phyloP scores from a whole-genome alignment of 2,797 vertebrate genomes.

The Oreonectes daqikongensis region DNA sequence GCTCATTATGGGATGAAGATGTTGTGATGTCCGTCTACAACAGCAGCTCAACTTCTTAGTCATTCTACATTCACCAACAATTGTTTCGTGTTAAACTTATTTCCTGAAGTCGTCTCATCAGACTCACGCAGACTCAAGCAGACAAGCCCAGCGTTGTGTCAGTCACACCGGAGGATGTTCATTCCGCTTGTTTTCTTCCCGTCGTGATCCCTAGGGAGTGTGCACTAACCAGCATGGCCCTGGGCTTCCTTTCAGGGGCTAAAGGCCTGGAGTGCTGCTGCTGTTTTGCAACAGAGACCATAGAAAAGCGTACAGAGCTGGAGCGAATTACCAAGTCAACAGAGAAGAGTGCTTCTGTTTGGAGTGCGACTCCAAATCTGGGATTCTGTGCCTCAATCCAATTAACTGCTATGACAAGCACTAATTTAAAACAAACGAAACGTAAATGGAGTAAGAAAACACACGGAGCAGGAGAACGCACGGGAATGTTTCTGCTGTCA shows the following conservation, averaged over 20 bases:
- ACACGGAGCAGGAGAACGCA: not conserved
- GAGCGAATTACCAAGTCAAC: constrained; percentile 44
- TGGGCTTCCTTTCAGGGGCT: constrained; percentile 53
- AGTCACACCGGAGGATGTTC: constrained; percentile 50
- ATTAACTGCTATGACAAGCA: constrained; percentile 22
- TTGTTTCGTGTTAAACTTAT: not conserved
- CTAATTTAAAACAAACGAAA: constrained; percentile 24
- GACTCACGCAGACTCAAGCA: constrained; percentile 15
- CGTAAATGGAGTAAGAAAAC: constrained; percentile 56
- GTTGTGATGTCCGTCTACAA: not conserved
- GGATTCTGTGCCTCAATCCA: constrained; percentile 23
- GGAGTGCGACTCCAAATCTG: constrained; percentile 36
- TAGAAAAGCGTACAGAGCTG: constrained; percentile 31
- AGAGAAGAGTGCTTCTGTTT: constrained; percentile 28
- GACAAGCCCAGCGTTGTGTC: constrained; percentile 36
- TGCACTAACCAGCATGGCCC: constrained; percentile 55
- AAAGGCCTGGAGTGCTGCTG: constrained; percentile 40
- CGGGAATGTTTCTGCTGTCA: not conserved
- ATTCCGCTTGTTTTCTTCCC: constrained; percentile 53
- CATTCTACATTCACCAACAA: too few relatives aligned
- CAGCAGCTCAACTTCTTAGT: not conserved
- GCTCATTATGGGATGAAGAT: not conserved
- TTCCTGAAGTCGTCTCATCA: constrained; percentile 27
- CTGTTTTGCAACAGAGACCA: constrained; percentile 45
- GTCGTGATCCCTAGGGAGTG: constrained; percentile 52